phyloP scores from a whole-genome alignment of 1,140 invertebrate genomes.

The Coboldia fuscipes region DNA sequence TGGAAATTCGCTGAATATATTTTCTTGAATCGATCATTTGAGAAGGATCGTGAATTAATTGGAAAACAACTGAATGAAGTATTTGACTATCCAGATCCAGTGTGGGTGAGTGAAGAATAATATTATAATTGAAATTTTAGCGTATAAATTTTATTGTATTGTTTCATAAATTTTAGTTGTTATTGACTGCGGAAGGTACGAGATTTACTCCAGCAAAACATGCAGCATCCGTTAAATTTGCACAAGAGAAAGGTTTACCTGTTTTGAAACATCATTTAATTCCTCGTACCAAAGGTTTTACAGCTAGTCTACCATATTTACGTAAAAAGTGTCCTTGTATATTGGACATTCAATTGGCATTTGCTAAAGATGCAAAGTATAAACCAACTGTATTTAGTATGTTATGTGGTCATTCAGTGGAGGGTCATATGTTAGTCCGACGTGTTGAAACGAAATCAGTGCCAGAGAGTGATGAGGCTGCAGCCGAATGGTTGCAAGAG shows the following conservation, averaged over 20 bases:
- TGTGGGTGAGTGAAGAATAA: slow-evolving; percentile 36
- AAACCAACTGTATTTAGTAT: slow-evolving; percentile 63
- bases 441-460: slow-evolving; percentile 62
- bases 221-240: slow-evolving; percentile 69
- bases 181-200: slow-evolving; percentile 89
- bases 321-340: slow-evolving; percentile 58
- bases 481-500: slow-evolving; percentile 60
- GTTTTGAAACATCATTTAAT: slow-evolving; percentile 74
- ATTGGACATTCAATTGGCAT: slow-evolving; percentile 66
- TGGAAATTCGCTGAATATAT: slow-evolving; percentile 88
- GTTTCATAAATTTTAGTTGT: slow-evolving; percentile 49
- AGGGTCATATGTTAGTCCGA: slow-evolving; percentile 57
- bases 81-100: slow-evolving; percentile 67
- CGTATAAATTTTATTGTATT: no score
- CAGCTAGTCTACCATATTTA: slow-evolving; percentile 45
- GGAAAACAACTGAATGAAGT: slow-evolving; percentile 57
- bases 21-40: slow-evolving; percentile 78
- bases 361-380: slow-evolving; percentile 37
- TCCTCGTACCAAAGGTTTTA: slow-evolving; percentile 84
- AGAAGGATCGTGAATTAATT: slow-evolving; percentile 71
- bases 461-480: slow-evolving; percentile 55
- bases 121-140: background rate
- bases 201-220: slow-evolving; percentile 77
- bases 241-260: slow-evolving; percentile 63
- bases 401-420: slow-evolving; percentile 50